phyloP scores from a whole-genome alignment of 2,113 vertebrate species.

The Synodontis membranacea region DNA sequence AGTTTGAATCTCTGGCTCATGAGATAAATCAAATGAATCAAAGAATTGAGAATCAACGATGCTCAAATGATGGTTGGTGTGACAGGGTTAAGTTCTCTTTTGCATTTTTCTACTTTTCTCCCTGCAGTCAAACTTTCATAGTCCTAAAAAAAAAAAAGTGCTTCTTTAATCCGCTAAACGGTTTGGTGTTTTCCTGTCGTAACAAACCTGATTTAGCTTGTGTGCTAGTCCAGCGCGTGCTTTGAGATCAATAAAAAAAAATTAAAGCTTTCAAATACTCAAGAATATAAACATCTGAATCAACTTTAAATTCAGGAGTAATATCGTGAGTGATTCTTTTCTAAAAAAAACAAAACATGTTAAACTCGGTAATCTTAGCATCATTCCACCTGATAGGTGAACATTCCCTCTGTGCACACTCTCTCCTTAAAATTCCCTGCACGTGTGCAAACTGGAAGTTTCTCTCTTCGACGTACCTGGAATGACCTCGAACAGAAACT shows the following conservation, averaged over 20 bases:
- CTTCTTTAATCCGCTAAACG: background rate
- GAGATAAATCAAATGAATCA: background rate
- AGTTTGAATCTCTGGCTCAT: background rate
- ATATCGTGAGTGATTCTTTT: background rate
- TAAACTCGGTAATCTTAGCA: background rate
- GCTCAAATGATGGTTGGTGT: background rate
- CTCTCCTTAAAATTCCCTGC: background rate
- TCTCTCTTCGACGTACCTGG: slow-evolving; percentile 82
- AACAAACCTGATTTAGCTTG: background rate
- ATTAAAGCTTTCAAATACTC: background rate
- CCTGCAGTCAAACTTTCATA: background rate
- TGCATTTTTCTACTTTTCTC: background rate
- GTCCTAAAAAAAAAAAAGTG: background rate
- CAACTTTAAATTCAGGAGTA: background rate
- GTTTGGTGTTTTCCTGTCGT: background rate
- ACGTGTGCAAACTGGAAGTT: background rate
- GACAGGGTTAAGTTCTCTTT: background rate
- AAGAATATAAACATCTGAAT: background rate
- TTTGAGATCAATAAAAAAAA: background rate
- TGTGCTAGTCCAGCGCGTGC: background rate
- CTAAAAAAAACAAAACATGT: background rate
- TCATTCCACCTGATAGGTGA: background rate
- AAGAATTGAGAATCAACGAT: background rate
- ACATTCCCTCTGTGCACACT: background rate
- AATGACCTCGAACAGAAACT: slow-evolving; percentile 95